Evolutionary conservation across 2,888 invertebrate genomes (phyloP), one percentile per base, ranked within the genome.

Genomic region (Dryobota labecula): DNA sequence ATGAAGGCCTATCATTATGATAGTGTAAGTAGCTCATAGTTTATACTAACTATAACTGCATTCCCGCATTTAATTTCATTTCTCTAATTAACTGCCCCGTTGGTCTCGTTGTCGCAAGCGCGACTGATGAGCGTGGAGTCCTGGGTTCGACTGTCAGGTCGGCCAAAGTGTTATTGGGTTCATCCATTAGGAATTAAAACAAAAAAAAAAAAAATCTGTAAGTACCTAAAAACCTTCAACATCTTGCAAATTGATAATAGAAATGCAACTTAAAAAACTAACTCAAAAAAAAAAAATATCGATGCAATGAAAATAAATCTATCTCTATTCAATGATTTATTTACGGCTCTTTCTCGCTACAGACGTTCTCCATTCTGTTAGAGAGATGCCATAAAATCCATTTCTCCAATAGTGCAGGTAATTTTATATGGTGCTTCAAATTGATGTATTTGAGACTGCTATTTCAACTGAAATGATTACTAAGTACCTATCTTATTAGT

Each of bases 301-400:
- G 38, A 38, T 57, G 38, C 1, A 33, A 62, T 49, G 33, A 49
- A 72, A 64, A 72, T 53, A 53, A 56, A 70, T 4, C 27, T 18
- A 24, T 47, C 11, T 30, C 20, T 38, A 15, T 41, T 38, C 27
- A 30, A 58, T 45, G 63, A 58, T 53, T 73, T 64, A 73, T 73
- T 56, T 36, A 43, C 20, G 36, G 36, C 36, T 57, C 15, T 27
- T 27, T 11, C n/a, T 49, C 24, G 20, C 49, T 56, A 27, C 60
- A 5, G 36, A n/a, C 15, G 54, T 38, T 15, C 65, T 49, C 11
- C 27, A 18, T 24, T 54, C 18, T 43, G 18, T 49, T n/a, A 61
- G 43, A 74, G 54, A 60, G 24, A 36, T 61, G 47, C 27, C n/a
- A 36, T 54, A 36, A 45, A 61, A 56, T 36, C 7, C 33, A 60